These are phyloP conservation scores for Hucho hucho DNA, from an alignment of 2,113 vertebrate species.

Conservation along the genomic window DNA sequence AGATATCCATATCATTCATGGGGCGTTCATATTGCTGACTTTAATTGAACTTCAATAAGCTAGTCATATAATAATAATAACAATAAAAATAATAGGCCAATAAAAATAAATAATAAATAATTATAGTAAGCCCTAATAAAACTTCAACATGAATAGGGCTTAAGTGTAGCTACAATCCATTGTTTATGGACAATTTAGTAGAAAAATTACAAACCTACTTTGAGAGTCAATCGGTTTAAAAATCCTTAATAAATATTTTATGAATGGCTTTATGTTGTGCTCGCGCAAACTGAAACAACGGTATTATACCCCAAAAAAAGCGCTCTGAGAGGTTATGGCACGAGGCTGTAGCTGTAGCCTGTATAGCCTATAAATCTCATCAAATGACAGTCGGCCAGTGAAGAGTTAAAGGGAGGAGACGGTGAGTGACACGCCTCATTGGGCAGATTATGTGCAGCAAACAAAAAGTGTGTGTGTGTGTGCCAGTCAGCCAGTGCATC, in stretches of 20 bases:
- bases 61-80: not conserved
- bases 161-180: not conserved
- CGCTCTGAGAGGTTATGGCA: conserved; percentile 11
- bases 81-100: not conserved
- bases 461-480: conserved; percentile 98
- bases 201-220: not conserved
- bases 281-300: conserved; percentile 47
- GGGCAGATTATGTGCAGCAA: conserved; percentile 96
- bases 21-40: too few relatives aligned
- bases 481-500: conserved; percentile 90
- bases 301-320: conserved; percentile 27
- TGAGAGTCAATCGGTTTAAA: not conserved
- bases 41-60: not conserved
- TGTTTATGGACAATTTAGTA: too few relatives aligned
- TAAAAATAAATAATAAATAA: conserved; percentile 1
- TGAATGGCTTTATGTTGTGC: conserved; percentile 36
- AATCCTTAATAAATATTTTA: not conserved
- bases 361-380: conserved; percentile 50
- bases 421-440: conserved; percentile 97
- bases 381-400: conserved; percentile 67
- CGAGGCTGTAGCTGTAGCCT: conserved; percentile 3
- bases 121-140: not conserved
- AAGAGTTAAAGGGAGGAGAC: conserved; percentile 97
- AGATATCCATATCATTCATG: not conserved
- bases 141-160: not conserved